These are phyloP conservation scores for Ptychochromis oligacanthus DNA, from an alignment of 2,113 vertebrate species.

Conservation along the genomic window DNA sequence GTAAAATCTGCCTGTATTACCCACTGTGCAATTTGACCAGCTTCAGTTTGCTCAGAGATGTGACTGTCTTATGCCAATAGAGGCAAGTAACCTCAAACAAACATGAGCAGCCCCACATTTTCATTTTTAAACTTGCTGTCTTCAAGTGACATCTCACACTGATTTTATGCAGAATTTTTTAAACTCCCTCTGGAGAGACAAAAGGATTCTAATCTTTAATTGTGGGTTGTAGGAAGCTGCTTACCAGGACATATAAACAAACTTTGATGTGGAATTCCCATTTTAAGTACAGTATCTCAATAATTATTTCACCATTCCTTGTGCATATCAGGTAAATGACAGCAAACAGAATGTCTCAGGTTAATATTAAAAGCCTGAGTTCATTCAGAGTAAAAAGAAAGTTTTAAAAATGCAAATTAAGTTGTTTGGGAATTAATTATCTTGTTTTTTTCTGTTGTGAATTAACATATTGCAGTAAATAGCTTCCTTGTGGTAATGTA, in stretches of 20 bases:
- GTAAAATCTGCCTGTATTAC: neutral
- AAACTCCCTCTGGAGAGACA: neutral
- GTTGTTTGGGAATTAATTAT: neutral
- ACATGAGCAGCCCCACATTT: neutral
- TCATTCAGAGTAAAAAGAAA: neutral
- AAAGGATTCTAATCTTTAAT: neutral
- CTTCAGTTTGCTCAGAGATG: neutral
- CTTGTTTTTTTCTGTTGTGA: neutral
- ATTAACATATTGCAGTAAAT: neutral
- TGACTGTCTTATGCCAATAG: neutral
- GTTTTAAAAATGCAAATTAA: neutral
- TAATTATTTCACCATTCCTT: neutral
- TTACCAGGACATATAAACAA: neutral
- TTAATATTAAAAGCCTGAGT: neutral
- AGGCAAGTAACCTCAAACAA: neutral
- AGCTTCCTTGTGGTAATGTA: neutral
- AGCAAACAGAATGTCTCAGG: neutral
- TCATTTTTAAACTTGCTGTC: neutral
- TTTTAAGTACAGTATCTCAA: neutral
- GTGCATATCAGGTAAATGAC: neutral
- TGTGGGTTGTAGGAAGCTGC: neutral
- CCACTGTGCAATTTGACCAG: neutral
- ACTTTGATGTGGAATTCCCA: neutral
- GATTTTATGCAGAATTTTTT: neutral
- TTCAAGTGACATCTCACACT: neutral